phyloP scores from a whole-genome alignment of 1,140 invertebrate genomes.

The Musca domestica region DNA sequence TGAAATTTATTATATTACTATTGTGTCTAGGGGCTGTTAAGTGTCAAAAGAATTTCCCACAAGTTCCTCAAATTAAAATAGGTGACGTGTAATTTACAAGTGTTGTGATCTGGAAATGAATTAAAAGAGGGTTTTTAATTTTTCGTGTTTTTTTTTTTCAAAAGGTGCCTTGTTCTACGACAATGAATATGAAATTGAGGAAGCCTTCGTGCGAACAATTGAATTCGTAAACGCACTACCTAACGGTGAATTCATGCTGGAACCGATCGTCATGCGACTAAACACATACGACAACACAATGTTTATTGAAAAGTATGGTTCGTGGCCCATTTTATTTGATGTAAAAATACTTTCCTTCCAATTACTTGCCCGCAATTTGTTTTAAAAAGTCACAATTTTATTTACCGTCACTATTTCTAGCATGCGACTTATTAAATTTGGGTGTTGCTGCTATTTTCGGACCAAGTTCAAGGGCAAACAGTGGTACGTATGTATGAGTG shows the following conservation, averaged over 20 bases:
- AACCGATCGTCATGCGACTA: constrained; percentile 34
- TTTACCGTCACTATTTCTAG: constrained; percentile 41
- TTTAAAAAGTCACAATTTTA: constrained; percentile 24
- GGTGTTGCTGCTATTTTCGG: constrained; percentile 80
- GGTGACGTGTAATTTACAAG: no score
- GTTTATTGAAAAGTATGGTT: constrained; percentile 41
- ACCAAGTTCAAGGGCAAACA: constrained; percentile 63
- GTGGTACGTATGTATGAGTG: constrained; percentile 52
- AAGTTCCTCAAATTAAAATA: no score
- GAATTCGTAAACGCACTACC: constrained; percentile 43
- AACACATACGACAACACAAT: constrained; percentile 39
- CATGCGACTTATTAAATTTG: constrained; percentile 59
- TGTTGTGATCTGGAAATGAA: no score
- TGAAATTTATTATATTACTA: no score
- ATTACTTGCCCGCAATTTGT: constrained; percentile 7
- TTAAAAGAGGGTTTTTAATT: not conserved
- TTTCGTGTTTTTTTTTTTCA: not conserved
- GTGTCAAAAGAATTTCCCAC: no score
- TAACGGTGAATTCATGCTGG: constrained; percentile 26
- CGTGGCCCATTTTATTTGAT: no score
- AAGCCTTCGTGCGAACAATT: constrained; percentile 53
- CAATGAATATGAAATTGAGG: constrained; percentile 52
- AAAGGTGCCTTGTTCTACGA: constrained; percentile 55
- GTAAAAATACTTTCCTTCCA: not conserved
- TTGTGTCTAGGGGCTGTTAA: no score